These are phyloP conservation scores for Neopelma chrysocephalum DNA, from an alignment of 2,797 vertebrate species.

Conservation along the genomic window DNA sequence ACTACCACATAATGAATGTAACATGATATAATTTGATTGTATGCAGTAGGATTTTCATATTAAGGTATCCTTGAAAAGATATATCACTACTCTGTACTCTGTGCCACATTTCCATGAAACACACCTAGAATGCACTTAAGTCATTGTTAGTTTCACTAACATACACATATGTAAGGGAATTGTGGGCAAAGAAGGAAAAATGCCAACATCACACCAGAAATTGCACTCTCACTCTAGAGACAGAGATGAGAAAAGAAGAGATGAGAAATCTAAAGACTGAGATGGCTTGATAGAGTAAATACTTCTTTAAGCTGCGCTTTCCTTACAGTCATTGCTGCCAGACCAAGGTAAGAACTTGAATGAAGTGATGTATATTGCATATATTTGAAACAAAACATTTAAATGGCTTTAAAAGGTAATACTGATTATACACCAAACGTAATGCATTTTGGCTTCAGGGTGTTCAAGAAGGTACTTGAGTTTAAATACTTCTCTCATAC, in stretches of 20 bases:
- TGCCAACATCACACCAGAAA: not conserved
- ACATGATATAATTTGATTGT: not conserved
- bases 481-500: not conserved
- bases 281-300: not conserved
- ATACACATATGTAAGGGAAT: not conserved
- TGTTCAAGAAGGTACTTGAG: not conserved
- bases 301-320: not conserved
- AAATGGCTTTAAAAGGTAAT: not conserved
- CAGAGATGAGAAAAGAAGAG: not conserved
- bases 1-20: not conserved
- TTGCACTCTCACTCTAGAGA: not conserved
- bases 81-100: not conserved
- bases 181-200: not conserved
- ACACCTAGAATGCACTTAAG: not conserved
- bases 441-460: not conserved
- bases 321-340: not conserved
- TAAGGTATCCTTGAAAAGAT: not conserved
- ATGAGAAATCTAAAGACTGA: not conserved
- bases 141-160: not conserved
- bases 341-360: not conserved
- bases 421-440: not conserved
- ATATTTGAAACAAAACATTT: not conserved
- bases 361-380: not conserved
- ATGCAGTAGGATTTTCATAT: not conserved
- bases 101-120: not conserved